Evolutionary conservation across 1,140 invertebrate species (phyloP), one percentile per base, ranked within the genome.

Genomic region (Drosophila busckii): DNA sequence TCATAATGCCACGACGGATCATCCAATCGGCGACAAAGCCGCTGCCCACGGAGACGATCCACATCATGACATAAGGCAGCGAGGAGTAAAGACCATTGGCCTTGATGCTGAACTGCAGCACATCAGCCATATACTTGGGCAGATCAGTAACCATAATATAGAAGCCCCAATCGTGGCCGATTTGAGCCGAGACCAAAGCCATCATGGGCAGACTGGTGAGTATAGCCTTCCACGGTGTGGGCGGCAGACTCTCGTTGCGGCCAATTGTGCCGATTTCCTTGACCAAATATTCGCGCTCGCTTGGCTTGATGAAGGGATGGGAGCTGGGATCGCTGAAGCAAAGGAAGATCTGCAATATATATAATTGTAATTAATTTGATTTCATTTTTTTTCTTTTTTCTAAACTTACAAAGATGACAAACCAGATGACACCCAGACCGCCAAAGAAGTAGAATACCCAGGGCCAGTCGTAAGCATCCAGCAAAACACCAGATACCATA

Each of bases 121-220:
- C 93, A 84, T 94, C 92, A 55, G 93, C 93, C 92, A 98, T 95
- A 88, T 97, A 98, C 90, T 95, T 95, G 1, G 97, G 97, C 9
- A 98, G 88, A 86, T 96, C 94, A 3, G 95, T 97, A 0, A 98
- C 92, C 91, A 97, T 94, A 2, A 95, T 97, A 83, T 97, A 98
- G 87, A 97, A 96, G 19, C 95, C 95, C 96, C 96, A 98, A 88
- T 97, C 96, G 88, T 97, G 95, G 10, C 95, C 94, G 71, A 96
- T 90, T 59, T 89, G 89, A 7, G 95, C 93, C 37, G 90, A 89
- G 0, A 95, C 89, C 10, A 95, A 85, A 0, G 93, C 93, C 90
- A 93, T 93, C 19, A 95, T 89, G 2, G 94, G 93, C 8, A 90
- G 87, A 1, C 94, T 97, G 4, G 91, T 93, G 0, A 97, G 86